Base-by-base conservation (phyloP, 2,113 vertebrate genomes). In the Muntiacus muntjak region DNA sequence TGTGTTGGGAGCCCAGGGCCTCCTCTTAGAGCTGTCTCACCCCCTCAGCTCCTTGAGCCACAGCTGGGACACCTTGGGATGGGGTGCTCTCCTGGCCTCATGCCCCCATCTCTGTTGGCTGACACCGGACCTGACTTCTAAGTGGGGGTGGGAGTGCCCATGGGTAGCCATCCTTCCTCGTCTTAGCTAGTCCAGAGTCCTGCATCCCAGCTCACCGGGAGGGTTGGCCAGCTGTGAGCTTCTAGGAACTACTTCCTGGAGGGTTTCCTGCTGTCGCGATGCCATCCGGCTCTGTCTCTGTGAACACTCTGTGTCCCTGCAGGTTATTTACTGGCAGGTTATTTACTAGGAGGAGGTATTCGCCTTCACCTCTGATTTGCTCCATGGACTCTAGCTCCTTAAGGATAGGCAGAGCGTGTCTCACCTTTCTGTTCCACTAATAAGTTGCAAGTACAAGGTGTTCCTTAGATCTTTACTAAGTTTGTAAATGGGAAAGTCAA, bases 291-390 rank as follows among this genome's bases (percentile, higher is more conserved):
- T 19, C 28, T 26, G 1, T 52, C 30, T 88, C 19, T 79, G 36
- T 12, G 0, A 9, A 76, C 10, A 11, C n/a, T 43, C 43, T 50
- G 5, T 57, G 33, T 45, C 7, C 45, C 14, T 47, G 9, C 2
- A 1, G 25, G 62, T 55, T 52, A 23, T 8, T 91, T 45, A 58
- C 11, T 3, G 30, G n/a, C n/a, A n/a, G n/a, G n/a, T n/a, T n/a
- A n/a, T n/a, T n/a, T n/a, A n/a, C 50, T 23, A 25, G 7, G 78
- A 87, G 36, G 36, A 40, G 3, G 8, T 3, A 3, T 1, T 40
- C 3, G 1, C 50, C 36, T 64, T 57, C 8, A 0, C n/a, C 13
- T 19, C 52, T 26, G 67, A 1, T 36, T 13, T 67, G 8, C 6
- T 25, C 30, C 33, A 1, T 3, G 54, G 43, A 30, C 50, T 14